Conservation (phyloP, 1,140 invertebrate species). For the Radopholus similis region DNA sequence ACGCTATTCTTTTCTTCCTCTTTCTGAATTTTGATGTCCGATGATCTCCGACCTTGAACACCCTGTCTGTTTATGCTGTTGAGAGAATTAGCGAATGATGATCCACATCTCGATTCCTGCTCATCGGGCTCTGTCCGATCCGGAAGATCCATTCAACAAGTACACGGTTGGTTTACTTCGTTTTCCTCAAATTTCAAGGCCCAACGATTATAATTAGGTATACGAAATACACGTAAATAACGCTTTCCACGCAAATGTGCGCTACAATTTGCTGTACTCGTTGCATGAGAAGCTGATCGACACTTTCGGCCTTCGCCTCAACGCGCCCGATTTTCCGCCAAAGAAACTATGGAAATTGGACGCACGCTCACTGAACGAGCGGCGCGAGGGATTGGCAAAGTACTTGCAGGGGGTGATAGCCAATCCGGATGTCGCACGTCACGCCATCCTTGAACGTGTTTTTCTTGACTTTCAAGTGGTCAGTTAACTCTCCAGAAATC, state of each 20-base stretch:
- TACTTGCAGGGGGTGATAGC: conserved; percentile 44
- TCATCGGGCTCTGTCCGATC: conserved; percentile 16
- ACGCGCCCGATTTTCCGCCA: conserved; percentile 40
- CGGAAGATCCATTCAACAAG: conserved; percentile 29
- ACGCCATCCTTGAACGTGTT: conserved; percentile 30
- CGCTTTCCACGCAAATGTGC: conserved; percentile 44
- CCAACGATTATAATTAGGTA: conserved; percentile 20
- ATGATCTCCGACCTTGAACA: no score
- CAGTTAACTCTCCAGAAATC: conserved; percentile 11
- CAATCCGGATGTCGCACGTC: conserved; percentile 35
- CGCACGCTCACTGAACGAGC: conserved; percentile 33
- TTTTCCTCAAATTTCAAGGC: conserved; percentile 1
- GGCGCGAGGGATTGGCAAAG: conserved; percentile 41
- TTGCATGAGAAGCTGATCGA: conserved; percentile 45
- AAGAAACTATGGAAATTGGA: conserved; percentile 50
- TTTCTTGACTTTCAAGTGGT: conserved; percentile 49
- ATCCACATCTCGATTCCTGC: conserved; percentile 37
- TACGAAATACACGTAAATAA: conserved; percentile 48
- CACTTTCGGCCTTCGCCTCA: conserved; percentile 40
- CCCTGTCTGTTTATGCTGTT: no score
- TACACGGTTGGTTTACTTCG: conserved; percentile 19
- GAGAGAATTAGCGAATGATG: no score
- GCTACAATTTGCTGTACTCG: conserved; percentile 35
- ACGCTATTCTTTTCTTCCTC: no score
- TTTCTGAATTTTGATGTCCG: no score